phyloP scores from a whole-genome alignment of 2,797 vertebrate species.

The Halcyon chelicuti region DNA sequence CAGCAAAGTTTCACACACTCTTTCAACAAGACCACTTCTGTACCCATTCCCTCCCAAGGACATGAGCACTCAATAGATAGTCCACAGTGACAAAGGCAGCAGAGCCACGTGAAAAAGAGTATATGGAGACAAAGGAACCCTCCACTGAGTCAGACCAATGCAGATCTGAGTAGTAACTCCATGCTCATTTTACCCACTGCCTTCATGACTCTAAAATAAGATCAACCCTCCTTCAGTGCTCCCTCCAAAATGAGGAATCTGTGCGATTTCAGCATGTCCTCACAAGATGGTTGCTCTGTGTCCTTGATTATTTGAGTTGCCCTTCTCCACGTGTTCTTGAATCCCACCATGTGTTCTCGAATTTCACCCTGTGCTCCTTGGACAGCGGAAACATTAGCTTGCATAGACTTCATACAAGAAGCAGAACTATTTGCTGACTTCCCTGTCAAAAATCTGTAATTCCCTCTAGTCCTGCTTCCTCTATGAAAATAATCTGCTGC shows the following conservation, averaged over 20 bases:
- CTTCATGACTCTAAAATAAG: background rate
- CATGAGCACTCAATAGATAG: background rate
- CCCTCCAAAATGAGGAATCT: background rate
- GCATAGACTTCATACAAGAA: background rate
- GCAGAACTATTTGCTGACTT: background rate
- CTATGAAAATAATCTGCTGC: background rate
- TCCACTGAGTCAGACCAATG: fast-evolving
- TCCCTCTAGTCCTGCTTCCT: background rate
- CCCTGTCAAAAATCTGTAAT: background rate
- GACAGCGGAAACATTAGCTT: background rate
- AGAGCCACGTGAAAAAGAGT: background rate
- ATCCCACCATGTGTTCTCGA: background rate
- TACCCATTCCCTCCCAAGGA: background rate
- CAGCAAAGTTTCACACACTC: background rate
- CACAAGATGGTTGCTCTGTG: background rate
- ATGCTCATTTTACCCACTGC: background rate
- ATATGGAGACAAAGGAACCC: background rate
- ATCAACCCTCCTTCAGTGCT: background rate
- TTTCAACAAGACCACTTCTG: background rate
- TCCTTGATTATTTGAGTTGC: background rate
- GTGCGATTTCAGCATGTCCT: background rate
- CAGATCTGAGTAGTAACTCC: background rate
- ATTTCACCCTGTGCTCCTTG: background rate
- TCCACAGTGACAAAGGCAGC: background rate
- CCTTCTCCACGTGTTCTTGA: background rate